phyloP scores from a whole-genome alignment of 2,113 vertebrate genomes.

The Eptesicus fuscus region DNA sequence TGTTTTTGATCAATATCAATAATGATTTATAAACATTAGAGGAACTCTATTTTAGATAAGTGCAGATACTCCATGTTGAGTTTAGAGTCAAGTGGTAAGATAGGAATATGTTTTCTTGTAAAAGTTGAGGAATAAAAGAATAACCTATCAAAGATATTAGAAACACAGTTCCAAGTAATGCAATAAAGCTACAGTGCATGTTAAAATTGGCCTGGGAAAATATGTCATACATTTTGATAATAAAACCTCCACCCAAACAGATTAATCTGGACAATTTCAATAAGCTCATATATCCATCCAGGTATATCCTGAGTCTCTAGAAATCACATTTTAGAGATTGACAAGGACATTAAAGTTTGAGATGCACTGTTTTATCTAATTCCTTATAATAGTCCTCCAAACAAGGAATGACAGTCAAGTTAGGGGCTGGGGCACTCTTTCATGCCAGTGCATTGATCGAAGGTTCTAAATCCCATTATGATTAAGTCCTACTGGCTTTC shows the following conservation, averaged over 20 bases:
- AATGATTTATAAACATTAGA: background rate
- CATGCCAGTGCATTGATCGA: background rate
- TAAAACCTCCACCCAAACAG: background rate
- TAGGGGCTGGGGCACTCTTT: background rate
- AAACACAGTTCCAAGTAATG: slow-evolving; percentile 21
- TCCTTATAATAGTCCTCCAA: background rate
- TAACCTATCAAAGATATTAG: background rate
- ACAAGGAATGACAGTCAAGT: background rate
- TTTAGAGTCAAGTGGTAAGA: background rate
- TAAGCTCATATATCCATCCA: background rate
- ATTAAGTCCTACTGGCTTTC: background rate
- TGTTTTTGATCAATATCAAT: background rate
- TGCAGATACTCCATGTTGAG: background rate
- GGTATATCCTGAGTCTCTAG: background rate
- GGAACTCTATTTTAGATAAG: background rate
- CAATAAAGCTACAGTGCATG: background rate
- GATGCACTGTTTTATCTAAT: background rate
- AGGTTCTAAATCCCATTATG: background rate
- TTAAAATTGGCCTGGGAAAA: background rate
- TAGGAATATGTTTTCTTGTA: background rate
- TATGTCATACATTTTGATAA: background rate
- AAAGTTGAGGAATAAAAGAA: background rate
- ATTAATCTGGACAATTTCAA: background rate
- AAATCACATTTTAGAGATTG: background rate
- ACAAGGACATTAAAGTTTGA: background rate